These are phyloP conservation scores for Ceratosolen solmsi DNA, from an alignment of 1,140 invertebrate species.

Conservation along the genomic window DNA sequence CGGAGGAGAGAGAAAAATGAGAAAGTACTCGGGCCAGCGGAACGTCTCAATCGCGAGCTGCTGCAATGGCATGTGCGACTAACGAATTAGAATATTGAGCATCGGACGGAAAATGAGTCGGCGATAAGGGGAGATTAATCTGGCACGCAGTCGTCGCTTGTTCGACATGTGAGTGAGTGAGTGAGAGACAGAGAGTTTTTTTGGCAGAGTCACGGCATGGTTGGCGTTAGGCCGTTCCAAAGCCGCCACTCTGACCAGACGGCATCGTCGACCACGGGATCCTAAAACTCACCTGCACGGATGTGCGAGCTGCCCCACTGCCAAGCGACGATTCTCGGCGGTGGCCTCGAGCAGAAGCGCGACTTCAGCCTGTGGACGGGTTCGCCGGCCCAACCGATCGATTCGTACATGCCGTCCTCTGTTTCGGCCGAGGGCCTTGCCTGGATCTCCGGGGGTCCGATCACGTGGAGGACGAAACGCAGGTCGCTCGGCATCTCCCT, in stretches of 20 bases:
- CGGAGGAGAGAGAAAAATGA: neutral
- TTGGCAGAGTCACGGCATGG: too few species aligned
- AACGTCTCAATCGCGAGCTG: neutral
- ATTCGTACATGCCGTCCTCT: conserved; percentile 64
- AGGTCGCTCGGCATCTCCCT: conserved; percentile 65
- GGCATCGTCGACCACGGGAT: too few species aligned
- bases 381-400: conserved; percentile 68
- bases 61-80: neutral
- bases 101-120: neutral
- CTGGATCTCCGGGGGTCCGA: conserved; percentile 70
- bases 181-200: too few species aligned
- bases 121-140: conserved; percentile 39
- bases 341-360: conserved; percentile 69
- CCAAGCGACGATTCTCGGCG: conserved; percentile 69
- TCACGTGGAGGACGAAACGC: conserved; percentile 67
- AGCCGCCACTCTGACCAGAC: too few species aligned
- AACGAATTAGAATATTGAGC: conserved; percentile 25
- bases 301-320: conserved; percentile 72
- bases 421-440: conserved; percentile 58
- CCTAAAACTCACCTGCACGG: conserved; percentile 63
- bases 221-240: too few species aligned
- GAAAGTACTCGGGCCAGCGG: neutral
- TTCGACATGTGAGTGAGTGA: too few species aligned
- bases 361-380: conserved; percentile 66
- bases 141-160: conserved; percentile 11